Evolutionary conservation across 2,113 vertebrate genomes (phyloP).

Genomic region (Struthio camelus): DNA sequence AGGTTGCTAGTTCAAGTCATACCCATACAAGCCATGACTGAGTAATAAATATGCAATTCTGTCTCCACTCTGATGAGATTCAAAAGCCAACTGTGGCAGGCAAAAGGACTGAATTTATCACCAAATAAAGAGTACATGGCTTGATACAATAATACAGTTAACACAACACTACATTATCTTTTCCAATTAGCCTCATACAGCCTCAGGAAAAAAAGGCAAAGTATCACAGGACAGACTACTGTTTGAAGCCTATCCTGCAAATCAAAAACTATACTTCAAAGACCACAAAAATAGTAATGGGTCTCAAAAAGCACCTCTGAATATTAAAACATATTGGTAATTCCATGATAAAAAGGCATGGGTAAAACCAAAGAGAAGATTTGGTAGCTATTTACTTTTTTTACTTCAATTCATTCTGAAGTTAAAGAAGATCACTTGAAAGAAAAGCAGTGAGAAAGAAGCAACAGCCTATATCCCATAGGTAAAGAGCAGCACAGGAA

Average conservation of each 20-base stretch:
- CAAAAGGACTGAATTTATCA: not conserved
- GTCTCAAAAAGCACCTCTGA: not conserved
- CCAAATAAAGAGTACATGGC: not conserved
- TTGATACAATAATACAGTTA: rapidly evolving
- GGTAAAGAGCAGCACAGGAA: not conserved
- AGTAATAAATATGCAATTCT: not conserved
- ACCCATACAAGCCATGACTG: not conserved
- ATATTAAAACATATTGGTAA: too few species aligned
- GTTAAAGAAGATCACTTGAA: not conserved
- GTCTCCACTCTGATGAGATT: not conserved
- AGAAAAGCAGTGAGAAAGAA: not conserved
- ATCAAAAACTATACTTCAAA: not conserved
- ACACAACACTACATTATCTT: not conserved
- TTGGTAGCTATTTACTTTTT: not conserved
- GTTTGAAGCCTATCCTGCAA: not conserved
- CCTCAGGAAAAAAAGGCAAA: not conserved
- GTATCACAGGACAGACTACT: not conserved
- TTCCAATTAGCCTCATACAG: not conserved
- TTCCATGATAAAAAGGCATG: not conserved
- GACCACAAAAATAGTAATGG: not conserved
- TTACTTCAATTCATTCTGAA: not conserved
- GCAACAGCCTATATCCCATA: not conserved
- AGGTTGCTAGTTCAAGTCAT: not conserved
- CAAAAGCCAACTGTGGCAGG: not conserved
- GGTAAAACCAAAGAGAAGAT: not conserved